phyloP scores from a whole-genome alignment of 2,888 invertebrate genomes.

The Cryptocephalus primarius region DNA sequence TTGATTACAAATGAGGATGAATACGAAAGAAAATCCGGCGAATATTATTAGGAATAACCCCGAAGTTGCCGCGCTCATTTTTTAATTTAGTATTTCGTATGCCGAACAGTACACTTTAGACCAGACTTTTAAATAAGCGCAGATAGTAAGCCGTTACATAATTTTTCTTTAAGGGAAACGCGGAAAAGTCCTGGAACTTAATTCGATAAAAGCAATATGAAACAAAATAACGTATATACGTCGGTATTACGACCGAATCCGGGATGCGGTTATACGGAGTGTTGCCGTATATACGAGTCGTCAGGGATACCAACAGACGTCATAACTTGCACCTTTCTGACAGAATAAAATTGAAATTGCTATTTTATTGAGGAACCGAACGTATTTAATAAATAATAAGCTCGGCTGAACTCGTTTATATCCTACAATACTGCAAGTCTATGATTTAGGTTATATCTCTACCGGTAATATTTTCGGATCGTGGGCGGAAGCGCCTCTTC shows the following conservation, averaged over 20 bases:
- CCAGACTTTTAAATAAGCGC: constrained; percentile 5
- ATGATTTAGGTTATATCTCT: constrained; percentile 2
- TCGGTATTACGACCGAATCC: neutral
- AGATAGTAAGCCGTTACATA: constrained; percentile 6
- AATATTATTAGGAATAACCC: constrained; percentile 14
- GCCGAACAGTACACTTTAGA: constrained; percentile 6
- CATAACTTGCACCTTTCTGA: constrained; percentile 13
- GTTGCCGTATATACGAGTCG: constrained; percentile 12
- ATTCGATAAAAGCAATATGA: constrained; percentile 8
- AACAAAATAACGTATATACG: constrained; percentile 7
- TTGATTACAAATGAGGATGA: constrained; percentile 17
- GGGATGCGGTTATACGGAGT: constrained; percentile 9
- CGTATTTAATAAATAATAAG: constrained; percentile 13
- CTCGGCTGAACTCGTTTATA: neutral
- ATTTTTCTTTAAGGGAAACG: constrained; percentile 6
- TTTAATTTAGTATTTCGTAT: constrained; percentile 16
- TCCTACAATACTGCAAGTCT: neutral
- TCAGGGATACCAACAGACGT: constrained; percentile 11
- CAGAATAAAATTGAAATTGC: constrained; percentile 17
- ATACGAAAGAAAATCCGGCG: constrained; percentile 14
- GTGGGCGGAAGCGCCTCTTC: too few species aligned
- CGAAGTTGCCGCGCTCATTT: constrained; percentile 11
- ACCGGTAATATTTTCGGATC: neutral
- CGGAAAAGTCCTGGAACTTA: constrained; percentile 5
- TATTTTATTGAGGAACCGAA: constrained; percentile 12